phyloP scores from a whole-genome alignment of 2,113 vertebrate genomes.

The cattle (Bos taurus) region DNA sequence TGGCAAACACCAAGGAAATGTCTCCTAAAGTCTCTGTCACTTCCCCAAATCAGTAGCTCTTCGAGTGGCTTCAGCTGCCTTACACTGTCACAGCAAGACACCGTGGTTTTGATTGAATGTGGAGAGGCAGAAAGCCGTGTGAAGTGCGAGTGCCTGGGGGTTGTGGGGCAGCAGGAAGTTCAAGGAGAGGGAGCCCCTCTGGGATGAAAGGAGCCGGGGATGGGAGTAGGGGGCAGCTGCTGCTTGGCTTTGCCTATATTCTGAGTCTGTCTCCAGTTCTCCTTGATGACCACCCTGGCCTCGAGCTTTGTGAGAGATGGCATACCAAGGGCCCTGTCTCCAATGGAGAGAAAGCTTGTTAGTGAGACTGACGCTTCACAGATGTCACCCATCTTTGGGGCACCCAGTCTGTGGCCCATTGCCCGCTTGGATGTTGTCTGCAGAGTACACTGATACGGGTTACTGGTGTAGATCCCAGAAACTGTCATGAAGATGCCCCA shows the following conservation, averaged over 20 bases:
- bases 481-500: not conserved
- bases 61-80: not conserved
- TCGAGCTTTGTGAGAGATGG: not conserved
- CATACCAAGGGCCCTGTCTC: not conserved
- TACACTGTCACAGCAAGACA: not conserved
- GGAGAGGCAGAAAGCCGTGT: not conserved
- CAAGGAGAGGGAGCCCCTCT: not conserved
- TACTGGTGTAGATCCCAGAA: not conserved
- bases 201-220: not conserved
- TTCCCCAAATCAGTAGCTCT: not conserved
- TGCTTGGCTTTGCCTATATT: not conserved
- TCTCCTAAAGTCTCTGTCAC: not conserved
- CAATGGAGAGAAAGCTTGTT: not conserved
- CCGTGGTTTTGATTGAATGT: not conserved
- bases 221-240: not conserved
- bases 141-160: not conserved
- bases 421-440: not conserved
- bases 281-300: not conserved
- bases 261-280: not conserved
- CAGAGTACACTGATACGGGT: not conserved
- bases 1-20: not conserved
- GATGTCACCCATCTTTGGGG: not conserved
- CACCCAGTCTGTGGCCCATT: not conserved
- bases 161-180: not conserved
- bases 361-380: accelerated